These are phyloP conservation scores for Triops cancriformis DNA, from an alignment of 1,140 invertebrate genomes.

Conservation along the genomic window DNA sequence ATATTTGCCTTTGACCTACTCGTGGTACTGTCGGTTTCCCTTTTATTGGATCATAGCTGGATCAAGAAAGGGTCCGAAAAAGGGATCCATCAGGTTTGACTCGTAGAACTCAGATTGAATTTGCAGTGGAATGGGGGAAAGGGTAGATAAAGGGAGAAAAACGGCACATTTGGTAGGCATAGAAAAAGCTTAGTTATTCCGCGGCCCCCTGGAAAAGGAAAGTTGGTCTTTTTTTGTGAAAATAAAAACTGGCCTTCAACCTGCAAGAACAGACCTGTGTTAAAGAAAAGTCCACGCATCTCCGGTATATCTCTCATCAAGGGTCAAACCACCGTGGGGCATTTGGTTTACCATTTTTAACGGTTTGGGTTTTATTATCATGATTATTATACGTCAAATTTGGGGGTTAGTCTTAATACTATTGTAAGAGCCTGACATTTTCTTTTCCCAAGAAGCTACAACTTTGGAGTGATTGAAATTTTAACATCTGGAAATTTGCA, in stretches of 20 bases:
- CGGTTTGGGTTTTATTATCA: not conserved
- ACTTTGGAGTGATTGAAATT: not conserved
- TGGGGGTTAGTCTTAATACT: not conserved
- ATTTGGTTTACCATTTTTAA: not conserved
- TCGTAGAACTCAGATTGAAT: not conserved
- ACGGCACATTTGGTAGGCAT: not conserved
- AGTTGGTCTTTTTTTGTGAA: not conserved
- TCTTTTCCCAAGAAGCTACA: not conserved
- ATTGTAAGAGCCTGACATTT: not conserved
- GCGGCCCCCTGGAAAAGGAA: not conserved
- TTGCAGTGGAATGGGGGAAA: not conserved
- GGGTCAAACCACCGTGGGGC: not conserved
- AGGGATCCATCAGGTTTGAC: not conserved
- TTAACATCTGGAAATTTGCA: not conserved
- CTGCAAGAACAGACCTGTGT: not conserved
- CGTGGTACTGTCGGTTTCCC: not conserved
- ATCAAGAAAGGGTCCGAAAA: not conserved
- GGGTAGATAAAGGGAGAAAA: not conserved
- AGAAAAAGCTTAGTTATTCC: slow-evolving; percentile 2
- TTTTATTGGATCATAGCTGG: not conserved
- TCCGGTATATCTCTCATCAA: not conserved
- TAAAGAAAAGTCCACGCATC: not conserved
- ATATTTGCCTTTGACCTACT: not conserved
- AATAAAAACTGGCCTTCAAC: not conserved
- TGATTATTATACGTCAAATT: not conserved